A percentile compares a stretch with the other conserved stretches of the same genome.
These are phyloP conservation scores for Triplophysa dalaica DNA, from an alignment of 2,113 vertebrate genomes.

Conservation along the genomic window DNA sequence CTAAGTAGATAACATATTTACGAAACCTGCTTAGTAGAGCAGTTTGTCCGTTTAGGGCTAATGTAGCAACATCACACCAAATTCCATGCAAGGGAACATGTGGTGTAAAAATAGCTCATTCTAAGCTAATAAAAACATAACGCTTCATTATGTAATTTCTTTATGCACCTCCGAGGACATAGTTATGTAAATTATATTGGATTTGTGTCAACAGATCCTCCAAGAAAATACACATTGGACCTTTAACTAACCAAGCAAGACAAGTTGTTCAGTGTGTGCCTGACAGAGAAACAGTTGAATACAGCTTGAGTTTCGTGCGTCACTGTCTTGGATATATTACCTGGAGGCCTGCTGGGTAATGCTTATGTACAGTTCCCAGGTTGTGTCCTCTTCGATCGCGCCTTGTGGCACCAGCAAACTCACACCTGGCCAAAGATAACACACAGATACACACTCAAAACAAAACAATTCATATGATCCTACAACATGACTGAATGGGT, in stretches of 20 bases:
- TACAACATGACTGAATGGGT: constrained; percentile 12
- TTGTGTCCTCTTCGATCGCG: constrained; percentile 87
- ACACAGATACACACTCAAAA: constrained; percentile 38
- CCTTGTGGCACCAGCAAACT: constrained; percentile 90
- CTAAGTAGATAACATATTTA: too few relatives aligned
- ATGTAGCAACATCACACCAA: too few relatives aligned
- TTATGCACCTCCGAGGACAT: too few relatives aligned
- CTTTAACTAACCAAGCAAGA: not conserved
- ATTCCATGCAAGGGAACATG: too few relatives aligned
- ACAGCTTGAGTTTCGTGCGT: not conserved
- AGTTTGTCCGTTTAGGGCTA: too few relatives aligned
- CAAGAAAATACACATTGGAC: not conserved
- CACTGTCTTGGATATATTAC: constrained; percentile 62
- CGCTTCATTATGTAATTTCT: too few relatives aligned
- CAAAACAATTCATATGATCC: not conserved
- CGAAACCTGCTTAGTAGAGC: too few relatives aligned
- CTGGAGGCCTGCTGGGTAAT: constrained; percentile 88
- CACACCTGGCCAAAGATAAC: constrained; percentile 77
- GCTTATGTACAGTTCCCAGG: constrained; percentile 92
- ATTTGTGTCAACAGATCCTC: too few relatives aligned
- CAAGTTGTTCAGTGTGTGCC: not conserved
- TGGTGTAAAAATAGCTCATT: too few relatives aligned
- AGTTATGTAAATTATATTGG: too few relatives aligned
- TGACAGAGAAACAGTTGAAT: constrained; percentile 17
- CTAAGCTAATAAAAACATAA: too few relatives aligned